Percentiles rank a stretch among this genome's conserved stretches.
Conservation (phyloP, 2,888 invertebrate genomes). For the Perithous albicinctus region DNA sequence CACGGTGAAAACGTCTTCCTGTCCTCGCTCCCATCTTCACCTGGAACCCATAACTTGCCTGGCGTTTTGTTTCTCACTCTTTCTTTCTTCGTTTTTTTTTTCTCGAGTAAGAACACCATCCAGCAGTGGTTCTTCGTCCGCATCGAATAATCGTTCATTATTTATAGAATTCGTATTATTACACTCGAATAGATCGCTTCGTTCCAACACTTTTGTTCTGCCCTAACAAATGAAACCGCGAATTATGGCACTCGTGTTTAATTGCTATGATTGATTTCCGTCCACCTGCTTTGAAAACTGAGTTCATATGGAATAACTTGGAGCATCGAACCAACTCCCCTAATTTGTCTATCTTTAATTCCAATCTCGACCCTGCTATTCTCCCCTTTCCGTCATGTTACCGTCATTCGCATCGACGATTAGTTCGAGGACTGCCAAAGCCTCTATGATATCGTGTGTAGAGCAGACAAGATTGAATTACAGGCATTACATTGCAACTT, state of each 20-base stretch:
- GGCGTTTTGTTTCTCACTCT: constrained; percentile 39
- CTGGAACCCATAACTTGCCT: constrained; percentile 47
- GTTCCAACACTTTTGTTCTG: constrained; percentile 18
- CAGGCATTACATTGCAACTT: constrained; percentile 63
- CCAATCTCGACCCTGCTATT: constrained; percentile 38
- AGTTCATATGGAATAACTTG: not conserved
- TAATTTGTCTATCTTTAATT: constrained; percentile 62
- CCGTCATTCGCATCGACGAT: constrained; percentile 42
- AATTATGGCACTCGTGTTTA: constrained; percentile 52
- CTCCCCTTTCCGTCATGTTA: constrained; percentile 44
- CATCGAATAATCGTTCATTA: not conserved
- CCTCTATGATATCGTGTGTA: constrained; percentile 39
- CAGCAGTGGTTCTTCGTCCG: not conserved
- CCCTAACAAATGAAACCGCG: not conserved
- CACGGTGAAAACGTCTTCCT: constrained; percentile 68
- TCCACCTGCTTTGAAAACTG: constrained; percentile 63
- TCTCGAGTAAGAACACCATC: not conserved
- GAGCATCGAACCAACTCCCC: constrained; percentile 57
- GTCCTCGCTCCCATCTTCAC: constrained; percentile 45
- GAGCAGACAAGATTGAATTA: constrained; percentile 55
- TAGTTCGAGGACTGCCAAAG: constrained; percentile 44
- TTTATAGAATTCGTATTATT: not conserved
- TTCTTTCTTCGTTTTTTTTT: constrained; percentile 19
- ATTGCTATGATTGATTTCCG: constrained; percentile 69
- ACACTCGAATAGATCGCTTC: not conserved